phyloP scores from a whole-genome alignment of 1,140 invertebrate genomes.

The Dinoponera quadriceps region DNA sequence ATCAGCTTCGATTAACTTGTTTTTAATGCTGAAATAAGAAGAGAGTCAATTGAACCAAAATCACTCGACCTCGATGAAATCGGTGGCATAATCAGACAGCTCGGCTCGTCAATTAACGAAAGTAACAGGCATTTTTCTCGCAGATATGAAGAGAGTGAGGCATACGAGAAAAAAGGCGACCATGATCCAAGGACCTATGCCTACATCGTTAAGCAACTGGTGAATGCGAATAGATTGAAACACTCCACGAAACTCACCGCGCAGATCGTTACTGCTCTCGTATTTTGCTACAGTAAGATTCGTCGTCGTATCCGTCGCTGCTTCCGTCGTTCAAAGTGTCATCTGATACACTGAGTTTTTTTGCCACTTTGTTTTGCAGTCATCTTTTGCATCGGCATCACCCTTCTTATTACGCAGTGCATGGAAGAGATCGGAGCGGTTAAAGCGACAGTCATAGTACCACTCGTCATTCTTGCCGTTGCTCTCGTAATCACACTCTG shows the following conservation, averaged over 20 bases:
- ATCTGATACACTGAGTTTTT: constrained; percentile 9
- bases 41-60: not conserved
- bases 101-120: not conserved
- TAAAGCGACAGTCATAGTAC: constrained; percentile 78
- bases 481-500: constrained; percentile 85
- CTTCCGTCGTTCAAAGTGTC: not conserved
- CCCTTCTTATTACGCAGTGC: constrained; percentile 83
- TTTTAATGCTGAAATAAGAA: not conserved
- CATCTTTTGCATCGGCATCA: constrained; percentile 86
- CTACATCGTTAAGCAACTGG: constrained; percentile 81
- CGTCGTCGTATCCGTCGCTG: constrained; percentile 1
- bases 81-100: not conserved
- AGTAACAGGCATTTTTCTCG: constrained; percentile 38
- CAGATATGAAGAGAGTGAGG: constrained; percentile 82
- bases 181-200: constrained; percentile 73
- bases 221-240: constrained; percentile 83
- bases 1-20: too few relatives aligned
- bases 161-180: constrained; percentile 78
- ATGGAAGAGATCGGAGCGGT: constrained; percentile 82
- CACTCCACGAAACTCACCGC: constrained; percentile 85
- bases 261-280: constrained; percentile 85
- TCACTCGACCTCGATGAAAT: not conserved
- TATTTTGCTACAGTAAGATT: constrained; percentile 86
- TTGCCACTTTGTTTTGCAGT: constrained; percentile 78
- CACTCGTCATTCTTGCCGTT: constrained; percentile 78